Evolutionary conservation across 2,113 vertebrate species (phyloP), one percentile per base, ranked within the genome.

Genomic region (Sebastes schlegelii): DNA sequence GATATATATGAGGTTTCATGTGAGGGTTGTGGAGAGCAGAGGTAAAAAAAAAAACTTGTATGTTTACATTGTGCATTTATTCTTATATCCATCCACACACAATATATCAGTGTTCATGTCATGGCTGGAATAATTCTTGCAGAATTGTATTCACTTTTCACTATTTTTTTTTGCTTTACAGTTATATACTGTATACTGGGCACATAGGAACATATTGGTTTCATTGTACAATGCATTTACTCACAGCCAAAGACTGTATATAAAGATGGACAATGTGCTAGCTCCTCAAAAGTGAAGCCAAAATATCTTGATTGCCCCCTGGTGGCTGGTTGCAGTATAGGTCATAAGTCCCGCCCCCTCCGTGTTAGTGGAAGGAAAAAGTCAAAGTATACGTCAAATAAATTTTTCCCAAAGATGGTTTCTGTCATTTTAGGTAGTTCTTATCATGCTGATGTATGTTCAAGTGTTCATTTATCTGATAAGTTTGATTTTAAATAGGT

Each of bases 21-120:
- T 26, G 2, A 52, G 10, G 12, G 48, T 26, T 69, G 17, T 46
- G 49, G 60, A 48, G 19, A 57, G 42, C 12, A 63, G 9, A 66
- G 21, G 66, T 66, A 1, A 23, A 19, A 17, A 65, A 34, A n/a
- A 43, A 42, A 17, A 74, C 2, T 43, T 46, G 7, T 55, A 61
- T 45, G 60, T 81, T 82, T 87, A 80, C 69, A 73, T 75, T 57
- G 26, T 58, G 42, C 85, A 84, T 83, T 83, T 86, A 83, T 69
- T 86, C 84, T 66, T 88, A 72, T 88, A 83, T 74, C 55, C 77
- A 74, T 77, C 21, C 21, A 70, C 70, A 76, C 4, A 49, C 68
- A 70, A 34, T 80, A 71, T 83, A 85, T 66, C 46, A 23, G 10
- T 79, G 34, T 72, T 57, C 46, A 60, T 65, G 46, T 69, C 61